Evolutionary conservation across 2,113 vertebrate species (phyloP).

Genomic region (Dipodomys ordii): DNA sequence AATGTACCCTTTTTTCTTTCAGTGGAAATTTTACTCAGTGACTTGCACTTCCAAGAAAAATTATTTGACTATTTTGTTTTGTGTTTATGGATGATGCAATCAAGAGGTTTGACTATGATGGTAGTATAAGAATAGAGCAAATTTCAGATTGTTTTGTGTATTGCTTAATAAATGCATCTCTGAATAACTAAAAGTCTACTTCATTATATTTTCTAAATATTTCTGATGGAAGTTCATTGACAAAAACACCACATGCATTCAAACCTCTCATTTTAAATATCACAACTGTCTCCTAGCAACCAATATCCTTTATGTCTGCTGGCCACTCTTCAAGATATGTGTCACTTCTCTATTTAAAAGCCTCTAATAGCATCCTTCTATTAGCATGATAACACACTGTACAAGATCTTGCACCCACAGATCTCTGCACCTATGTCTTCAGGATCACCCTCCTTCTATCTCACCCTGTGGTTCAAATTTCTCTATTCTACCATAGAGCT

Average conservation of each 20-base stretch:
- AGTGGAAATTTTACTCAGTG: not conserved
- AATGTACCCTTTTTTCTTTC: not conserved
- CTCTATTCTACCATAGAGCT: not conserved
- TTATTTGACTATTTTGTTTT: not conserved
- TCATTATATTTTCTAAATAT: not conserved
- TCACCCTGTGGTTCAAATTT: not conserved
- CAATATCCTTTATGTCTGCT: not conserved
- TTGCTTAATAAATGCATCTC: not conserved
- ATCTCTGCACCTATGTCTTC: not conserved
- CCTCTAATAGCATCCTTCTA: not conserved
- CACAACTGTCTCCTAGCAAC: not conserved
- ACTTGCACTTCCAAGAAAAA: not conserved
- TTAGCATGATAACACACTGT: not conserved
- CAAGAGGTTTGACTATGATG: not conserved
- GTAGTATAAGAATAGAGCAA: not conserved
- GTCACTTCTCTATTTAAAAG: not conserved
- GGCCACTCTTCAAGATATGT: not conserved
- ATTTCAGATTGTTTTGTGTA: not conserved
- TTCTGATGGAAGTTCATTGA: not conserved
- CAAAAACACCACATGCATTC: not conserved
- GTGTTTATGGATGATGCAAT: not conserved
- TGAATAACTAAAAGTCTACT: not conserved
- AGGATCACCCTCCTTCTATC: not conserved
- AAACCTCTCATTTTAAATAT: not conserved
- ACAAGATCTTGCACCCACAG: too few relatives aligned